phyloP scores from a whole-genome alignment of 1,140 invertebrate species.

The Pygmarrhopalites habei region DNA sequence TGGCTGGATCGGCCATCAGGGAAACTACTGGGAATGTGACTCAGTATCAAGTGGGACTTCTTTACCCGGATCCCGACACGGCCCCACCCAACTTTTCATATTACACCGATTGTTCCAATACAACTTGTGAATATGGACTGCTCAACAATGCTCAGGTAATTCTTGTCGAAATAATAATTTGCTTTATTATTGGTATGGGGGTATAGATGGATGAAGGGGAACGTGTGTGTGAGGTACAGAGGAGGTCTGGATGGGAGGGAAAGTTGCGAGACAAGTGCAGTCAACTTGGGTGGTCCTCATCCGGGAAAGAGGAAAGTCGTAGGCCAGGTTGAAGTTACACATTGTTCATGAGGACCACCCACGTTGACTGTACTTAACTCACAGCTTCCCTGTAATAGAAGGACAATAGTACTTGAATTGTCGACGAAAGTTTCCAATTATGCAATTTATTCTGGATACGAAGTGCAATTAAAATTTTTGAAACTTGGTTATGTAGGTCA shows the following conservation, averaged over 20 bases:
- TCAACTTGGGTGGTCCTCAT: background rate
- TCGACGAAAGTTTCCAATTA: background rate
- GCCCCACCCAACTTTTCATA: too few species aligned
- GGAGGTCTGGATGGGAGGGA: too few species aligned
- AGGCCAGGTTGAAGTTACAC: too few species aligned
- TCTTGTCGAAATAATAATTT: too few species aligned
- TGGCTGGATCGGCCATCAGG: constrained; percentile 62
- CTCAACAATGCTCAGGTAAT: constrained; percentile 47
- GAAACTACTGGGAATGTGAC: constrained; percentile 58
- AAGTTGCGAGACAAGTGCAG: too few species aligned
- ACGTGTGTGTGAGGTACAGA: too few species aligned
- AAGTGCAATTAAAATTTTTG: background rate
- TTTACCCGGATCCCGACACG: too few species aligned
- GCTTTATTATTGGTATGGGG: too few species aligned
- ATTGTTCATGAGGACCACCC: too few species aligned
- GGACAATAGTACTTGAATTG: too few species aligned
- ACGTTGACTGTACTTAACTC: background rate
- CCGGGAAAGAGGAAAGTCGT: too few species aligned
- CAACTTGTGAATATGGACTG: constrained; percentile 45
- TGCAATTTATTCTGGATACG: background rate
- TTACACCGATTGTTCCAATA: background rate
- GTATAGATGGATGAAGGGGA: too few species aligned
- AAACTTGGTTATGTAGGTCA: constrained; percentile 42
- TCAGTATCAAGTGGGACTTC: background rate
- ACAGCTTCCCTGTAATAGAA: background rate